phyloP scores from a whole-genome alignment of 2,113 vertebrate genomes.

The Psilopogon haemacephalus region DNA sequence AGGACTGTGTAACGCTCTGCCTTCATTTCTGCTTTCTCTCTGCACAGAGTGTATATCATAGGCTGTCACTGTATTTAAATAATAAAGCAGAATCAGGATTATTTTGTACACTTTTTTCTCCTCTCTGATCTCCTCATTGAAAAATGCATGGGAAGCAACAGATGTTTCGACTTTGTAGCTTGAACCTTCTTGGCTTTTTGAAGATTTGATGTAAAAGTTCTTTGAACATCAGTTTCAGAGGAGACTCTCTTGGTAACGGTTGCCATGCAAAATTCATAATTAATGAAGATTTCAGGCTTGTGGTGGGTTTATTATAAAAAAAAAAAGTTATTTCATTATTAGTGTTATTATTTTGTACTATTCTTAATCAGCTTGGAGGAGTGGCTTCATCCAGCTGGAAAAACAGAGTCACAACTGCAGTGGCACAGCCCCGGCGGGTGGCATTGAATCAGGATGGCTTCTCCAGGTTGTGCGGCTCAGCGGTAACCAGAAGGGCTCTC shows the following conservation, averaged over 20 bases:
- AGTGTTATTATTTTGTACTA: slow-evolving; percentile 33
- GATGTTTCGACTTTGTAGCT: slow-evolving; percentile 75
- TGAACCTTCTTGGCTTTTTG: slow-evolving; percentile 68
- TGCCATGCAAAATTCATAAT: slow-evolving; percentile 77
- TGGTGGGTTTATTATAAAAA: not conserved
- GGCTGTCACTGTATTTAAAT: slow-evolving; percentile 70
- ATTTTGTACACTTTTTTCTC: slow-evolving; percentile 67
- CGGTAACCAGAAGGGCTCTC: not conserved
- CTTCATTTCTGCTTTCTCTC: slow-evolving; percentile 28
- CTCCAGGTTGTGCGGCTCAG: not conserved
- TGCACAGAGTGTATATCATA: slow-evolving; percentile 28
- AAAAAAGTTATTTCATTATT: slow-evolving; percentile 60
- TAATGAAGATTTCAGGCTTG: slow-evolving; percentile 70
- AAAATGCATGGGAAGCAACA: slow-evolving; percentile 75
- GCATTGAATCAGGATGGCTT: not conserved
- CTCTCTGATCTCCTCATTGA: slow-evolving; percentile 69
- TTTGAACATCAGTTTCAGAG: slow-evolving; percentile 72
- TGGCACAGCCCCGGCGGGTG: accelerated
- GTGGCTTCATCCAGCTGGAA: not conserved
- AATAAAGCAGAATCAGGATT: slow-evolving; percentile 68
- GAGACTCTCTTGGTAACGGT: slow-evolving; percentile 76
- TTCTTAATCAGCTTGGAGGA: slow-evolving; percentile 35
- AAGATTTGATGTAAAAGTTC: slow-evolving; percentile 61
- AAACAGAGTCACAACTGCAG: not conserved
- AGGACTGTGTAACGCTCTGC: slow-evolving; percentile 8